Percentiles rank a stretch among this genome's conserved stretches.
Evolutionary conservation across 2,797 vertebrate genomes (phyloP).

Genomic region (Balearica regulorum): DNA sequence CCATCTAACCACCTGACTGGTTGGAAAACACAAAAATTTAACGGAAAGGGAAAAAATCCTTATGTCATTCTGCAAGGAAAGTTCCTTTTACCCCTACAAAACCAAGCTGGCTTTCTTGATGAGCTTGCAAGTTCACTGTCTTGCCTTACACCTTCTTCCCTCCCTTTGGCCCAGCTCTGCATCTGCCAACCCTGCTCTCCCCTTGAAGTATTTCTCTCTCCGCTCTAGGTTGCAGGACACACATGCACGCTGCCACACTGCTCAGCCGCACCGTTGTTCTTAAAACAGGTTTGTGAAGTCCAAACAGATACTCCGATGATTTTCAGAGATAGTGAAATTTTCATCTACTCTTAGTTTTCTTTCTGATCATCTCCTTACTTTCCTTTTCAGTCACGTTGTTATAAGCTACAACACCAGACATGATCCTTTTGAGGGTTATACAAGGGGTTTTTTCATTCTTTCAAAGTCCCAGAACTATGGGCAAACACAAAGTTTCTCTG

Average conservation of each 20-base stretch:
- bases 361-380: background rate
- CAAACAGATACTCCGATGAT: background rate
- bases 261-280: background rate
- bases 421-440: background rate
- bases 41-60: background rate
- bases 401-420: background rate
- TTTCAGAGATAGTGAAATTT: background rate
- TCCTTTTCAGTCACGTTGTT: background rate
- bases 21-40: background rate
- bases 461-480: background rate
- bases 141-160: background rate
- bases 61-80: background rate
- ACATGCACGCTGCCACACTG: accelerated
- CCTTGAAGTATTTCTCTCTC: background rate
- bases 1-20: background rate
- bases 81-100: background rate
- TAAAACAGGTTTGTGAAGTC: background rate
- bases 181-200: background rate
- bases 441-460: background rate
- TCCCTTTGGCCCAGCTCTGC: background rate
- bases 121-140: background rate
- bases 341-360: background rate
- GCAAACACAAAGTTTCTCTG: background rate
- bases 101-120: background rate
- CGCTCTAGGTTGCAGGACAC: background rate